phyloP scores from a whole-genome alignment of 2,888 invertebrate genomes.

The Hirtodrosophila duncani region DNA sequence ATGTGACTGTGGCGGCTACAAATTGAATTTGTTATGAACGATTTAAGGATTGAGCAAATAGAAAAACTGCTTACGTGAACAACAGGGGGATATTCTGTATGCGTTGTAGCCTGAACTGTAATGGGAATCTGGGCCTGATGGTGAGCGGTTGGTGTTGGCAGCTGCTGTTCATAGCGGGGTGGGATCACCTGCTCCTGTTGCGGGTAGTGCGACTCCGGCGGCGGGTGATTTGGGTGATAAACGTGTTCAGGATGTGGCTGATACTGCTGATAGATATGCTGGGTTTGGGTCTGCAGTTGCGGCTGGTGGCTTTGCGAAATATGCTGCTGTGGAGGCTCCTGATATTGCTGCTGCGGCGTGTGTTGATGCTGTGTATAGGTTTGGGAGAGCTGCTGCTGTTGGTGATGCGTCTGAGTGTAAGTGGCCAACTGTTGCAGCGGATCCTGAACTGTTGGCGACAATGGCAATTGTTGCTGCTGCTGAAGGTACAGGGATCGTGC shows the following conservation, averaged over 20 bases:
- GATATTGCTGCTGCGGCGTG: conserved; percentile 16
- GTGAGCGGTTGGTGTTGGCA: too few species aligned
- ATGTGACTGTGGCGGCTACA: conserved; percentile 9
- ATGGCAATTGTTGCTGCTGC: conserved; percentile 41
- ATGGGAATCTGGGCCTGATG: too few species aligned
- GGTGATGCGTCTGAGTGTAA: conserved; percentile 43
- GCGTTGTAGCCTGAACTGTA: too few species aligned
- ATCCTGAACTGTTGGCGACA: conserved; percentile 43
- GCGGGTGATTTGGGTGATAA: background rate
- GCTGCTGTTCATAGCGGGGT: too few species aligned
- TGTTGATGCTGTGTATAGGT: conserved; percentile 27
- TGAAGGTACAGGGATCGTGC: conserved; percentile 77
- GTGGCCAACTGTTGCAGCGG: conserved; percentile 55
- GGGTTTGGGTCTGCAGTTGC: conserved; percentile 21
- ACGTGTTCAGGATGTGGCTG: conserved; percentile 14
- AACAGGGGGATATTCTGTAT: too few species aligned
- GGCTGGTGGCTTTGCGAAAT: conserved; percentile 33
- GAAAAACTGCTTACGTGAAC: background rate
- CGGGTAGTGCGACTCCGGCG: conserved; percentile 2
- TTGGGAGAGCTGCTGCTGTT: conserved; percentile 34
- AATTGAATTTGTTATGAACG: conserved; percentile 11
- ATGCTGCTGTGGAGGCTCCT: conserved; percentile 12
- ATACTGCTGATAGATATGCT: conserved; percentile 26
- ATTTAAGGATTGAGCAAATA: conserved; percentile 1
- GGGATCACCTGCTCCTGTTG: too few species aligned